These are phyloP conservation scores for Tragulus kanchil DNA, from an alignment of 2,113 vertebrate genomes.

Conservation along the genomic window DNA sequence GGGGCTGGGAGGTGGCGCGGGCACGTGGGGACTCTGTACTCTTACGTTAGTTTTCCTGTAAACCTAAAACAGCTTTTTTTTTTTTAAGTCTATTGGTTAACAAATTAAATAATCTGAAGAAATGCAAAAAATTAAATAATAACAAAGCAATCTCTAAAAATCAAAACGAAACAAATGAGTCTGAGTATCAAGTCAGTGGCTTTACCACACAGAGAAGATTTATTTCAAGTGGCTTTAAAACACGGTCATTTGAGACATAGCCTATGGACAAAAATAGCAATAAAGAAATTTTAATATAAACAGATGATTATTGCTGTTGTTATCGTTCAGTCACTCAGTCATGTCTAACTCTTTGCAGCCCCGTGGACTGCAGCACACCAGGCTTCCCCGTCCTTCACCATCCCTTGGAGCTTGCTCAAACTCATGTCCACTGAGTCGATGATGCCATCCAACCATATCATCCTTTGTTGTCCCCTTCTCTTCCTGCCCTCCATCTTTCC, in stretches of 20 bases:
- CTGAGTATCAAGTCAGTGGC: neutral
- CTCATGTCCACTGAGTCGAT: neutral
- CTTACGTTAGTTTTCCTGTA: no score
- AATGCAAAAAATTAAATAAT: neutral
- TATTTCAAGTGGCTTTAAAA: neutral
- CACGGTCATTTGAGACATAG: neutral
- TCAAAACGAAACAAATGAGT: neutral
- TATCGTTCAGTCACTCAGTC: fast-evolving
- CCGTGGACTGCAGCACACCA: neutral
- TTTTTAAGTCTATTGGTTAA: no score
- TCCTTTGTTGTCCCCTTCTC: neutral
- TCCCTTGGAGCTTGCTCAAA: neutral
- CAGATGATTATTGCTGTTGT: neutral
- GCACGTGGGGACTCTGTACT: neutral
- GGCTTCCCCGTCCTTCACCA: neutral
- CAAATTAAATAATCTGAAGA: neutral
- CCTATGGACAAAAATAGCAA: neutral
- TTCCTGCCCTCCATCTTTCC: neutral
- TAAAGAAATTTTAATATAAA: neutral
- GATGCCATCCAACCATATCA: neutral
- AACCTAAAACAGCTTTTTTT: neutral
- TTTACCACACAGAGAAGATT: no score
- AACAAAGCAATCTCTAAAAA: neutral
- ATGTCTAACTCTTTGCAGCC: neutral
- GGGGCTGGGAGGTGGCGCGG: fast-evolving